Evolutionary conservation across 2,797 vertebrate genomes (phyloP), one percentile per base, ranked within the genome.

Genomic region (Champsocephalus esox): DNA sequence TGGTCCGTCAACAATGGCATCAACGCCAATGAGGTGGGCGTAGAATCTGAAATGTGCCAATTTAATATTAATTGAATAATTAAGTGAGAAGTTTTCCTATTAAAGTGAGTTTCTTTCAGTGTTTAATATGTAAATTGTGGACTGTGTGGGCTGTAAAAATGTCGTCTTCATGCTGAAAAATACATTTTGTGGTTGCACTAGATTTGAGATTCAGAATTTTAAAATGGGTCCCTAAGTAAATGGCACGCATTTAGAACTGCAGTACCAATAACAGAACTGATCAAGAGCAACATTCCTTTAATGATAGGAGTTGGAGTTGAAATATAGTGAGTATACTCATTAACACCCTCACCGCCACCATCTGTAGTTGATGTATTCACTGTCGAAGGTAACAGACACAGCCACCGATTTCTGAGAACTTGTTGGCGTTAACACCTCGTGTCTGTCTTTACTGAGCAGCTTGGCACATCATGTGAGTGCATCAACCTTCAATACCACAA

Each of bases 1-100:
- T 99, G 98, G 98, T 97, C 98, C 0, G 97, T 98, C 85, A 99
- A 97, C 95, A 98, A 98, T 2, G 98, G 98, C 90, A 98, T 99
- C 14, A 97, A 99, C 0, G 92, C 96, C 56, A 98, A 98, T 0
- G 97, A 98, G 97, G 98, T 98, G 91, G 51, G 84, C 60, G n/a
- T 64, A 69, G 49, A 19, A 43, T n/a, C 24, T 17, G 34, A 38
- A 10, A 52, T 4, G 50, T 46, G 28, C 12, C 28, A 41, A 14
- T 68, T 21, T 2, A 50, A 10, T 11, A 13, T 2, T 4, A 17
- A 28, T 28, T 28, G 28, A 28, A 28, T 28, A 5, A 28, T 28
- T 28, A 49, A 38, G 34, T 14, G 5, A 24, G 5, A 63, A 2
- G 1, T 38, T 38, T 46, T 65, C 59, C 12, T 38, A 21, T 44